A percentile compares a stretch with the other conserved stretches of the same genome.
Conservation (phyloP, 1,140 invertebrate genomes). For the Megathymus violae region DNA sequence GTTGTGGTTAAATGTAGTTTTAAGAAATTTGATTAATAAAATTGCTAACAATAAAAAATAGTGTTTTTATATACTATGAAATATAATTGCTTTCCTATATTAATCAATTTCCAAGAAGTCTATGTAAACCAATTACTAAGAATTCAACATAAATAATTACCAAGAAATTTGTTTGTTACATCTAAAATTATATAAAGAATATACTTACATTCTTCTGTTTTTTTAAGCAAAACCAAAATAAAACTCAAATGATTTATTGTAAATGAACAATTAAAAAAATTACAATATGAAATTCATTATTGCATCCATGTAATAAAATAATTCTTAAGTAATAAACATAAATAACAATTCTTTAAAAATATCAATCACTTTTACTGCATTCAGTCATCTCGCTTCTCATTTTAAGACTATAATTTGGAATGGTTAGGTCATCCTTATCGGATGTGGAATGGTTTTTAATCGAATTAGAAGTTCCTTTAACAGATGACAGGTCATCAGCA, state of each 20-base stretch:
- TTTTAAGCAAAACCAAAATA: conserved; percentile 10
- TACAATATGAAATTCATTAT: conserved; percentile 38
- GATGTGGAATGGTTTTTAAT: conserved; percentile 74
- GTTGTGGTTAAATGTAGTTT: not conserved
- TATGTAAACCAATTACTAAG: no score
- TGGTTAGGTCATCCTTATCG: conserved; percentile 76
- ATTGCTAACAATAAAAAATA: not conserved
- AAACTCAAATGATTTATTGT: conserved; percentile 41
- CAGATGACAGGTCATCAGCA: conserved; percentile 82
- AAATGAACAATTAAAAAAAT: conserved; percentile 38
- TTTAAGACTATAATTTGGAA: conserved; percentile 80
- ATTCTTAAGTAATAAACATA: conserved; percentile 27
- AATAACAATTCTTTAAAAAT: conserved; percentile 39
- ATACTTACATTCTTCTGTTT: no score
- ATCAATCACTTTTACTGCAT: conserved; percentile 71
- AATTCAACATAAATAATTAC: no score
- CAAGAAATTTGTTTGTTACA: no score
- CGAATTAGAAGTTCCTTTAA: conserved; percentile 78
- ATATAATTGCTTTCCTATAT: no score
- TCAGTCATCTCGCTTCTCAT: conserved; percentile 65
- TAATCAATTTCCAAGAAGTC: no score
- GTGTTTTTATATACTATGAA: no score
- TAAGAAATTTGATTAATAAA: conserved; percentile 6
- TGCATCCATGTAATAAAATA: conserved; percentile 37
- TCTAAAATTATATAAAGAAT: no score